A percentile compares a stretch with the other conserved stretches of the same genome.
phyloP scores from a whole-genome alignment of 2,797 vertebrate genomes.

The Sebastes hopkinsi region DNA sequence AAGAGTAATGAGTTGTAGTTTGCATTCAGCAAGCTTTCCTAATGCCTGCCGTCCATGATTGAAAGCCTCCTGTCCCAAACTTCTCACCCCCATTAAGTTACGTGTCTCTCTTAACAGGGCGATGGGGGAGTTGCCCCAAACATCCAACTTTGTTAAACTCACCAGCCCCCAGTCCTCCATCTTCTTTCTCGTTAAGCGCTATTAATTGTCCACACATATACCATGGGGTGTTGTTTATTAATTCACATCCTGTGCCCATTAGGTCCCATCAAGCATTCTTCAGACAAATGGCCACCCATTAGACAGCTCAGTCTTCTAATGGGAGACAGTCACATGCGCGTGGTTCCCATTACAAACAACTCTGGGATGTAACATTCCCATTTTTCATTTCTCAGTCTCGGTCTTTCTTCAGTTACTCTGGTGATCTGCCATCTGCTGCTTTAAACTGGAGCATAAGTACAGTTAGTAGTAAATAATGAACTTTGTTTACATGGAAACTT shows the following conservation, averaged over 20 bases:
- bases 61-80: slow-evolving; percentile 39
- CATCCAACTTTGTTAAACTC: slow-evolving; percentile 52
- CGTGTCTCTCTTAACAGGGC: slow-evolving; percentile 14
- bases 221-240: slow-evolving; percentile 74
- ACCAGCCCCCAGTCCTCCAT: slow-evolving; percentile 52
- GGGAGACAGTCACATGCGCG: slow-evolving; percentile 26
- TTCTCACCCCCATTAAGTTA: slow-evolving; percentile 40
- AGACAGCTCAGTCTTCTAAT: slow-evolving; percentile 61
- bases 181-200: slow-evolving; percentile 69
- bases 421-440: not conserved
- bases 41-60: slow-evolving; percentile 37
- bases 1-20: slow-evolving; percentile 33
- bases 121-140: slow-evolving; percentile 18
- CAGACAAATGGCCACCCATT: slow-evolving; percentile 73
- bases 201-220: slow-evolving; percentile 78
- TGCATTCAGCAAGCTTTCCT: slow-evolving; percentile 8
- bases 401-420: not conserved
- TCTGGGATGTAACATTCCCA: not conserved
- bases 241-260: slow-evolving; percentile 78
- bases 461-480: not conserved
- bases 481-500: not conserved
- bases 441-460: not conserved
- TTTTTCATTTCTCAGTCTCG: slow-evolving; percentile 15
- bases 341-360: slow-evolving; percentile 47
- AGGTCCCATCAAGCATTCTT: slow-evolving; percentile 65